Evolutionary conservation across 1,140 invertebrate species (phyloP), one percentile per base, ranked within the genome.

Genomic region (Mesaphorura yosii): DNA sequence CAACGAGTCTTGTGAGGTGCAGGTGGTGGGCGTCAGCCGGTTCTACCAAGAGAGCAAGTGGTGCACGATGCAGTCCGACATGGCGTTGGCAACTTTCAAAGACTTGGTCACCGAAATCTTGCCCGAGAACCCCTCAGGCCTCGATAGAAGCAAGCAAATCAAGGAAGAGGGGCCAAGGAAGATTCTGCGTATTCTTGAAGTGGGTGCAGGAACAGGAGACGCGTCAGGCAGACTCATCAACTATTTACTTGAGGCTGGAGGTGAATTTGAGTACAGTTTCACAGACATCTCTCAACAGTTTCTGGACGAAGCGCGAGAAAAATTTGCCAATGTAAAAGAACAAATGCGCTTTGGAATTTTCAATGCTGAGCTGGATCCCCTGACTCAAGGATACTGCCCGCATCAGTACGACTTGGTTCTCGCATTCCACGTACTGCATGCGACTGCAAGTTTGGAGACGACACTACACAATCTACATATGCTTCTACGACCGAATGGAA

Each of bases 331-430:
- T 23, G 17, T 7, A n/a, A n/a, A n/a, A n/a, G n/a, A n/a, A 15
- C 25, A 48, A 3, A 39, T 58, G 1, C 23, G 40, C 2, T 58
- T 37, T 27, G 47, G 54, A 45, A 28, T 52, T 6, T 40, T 59
- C 20, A 55, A 59, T 40, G 55, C 55, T 42, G 57, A 59, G 20
- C 38, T 51, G 2, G 57, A 59, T 47, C 52, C 57, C 0, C 20
- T 51, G 17, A 2, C 40, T n/a, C 57, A 59, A 52, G 57, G 52
- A 7, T 59, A 48, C 25, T 22, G 37, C 2, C 48, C 53, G 2
- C 10, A 51, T 17, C 26, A 46, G 14, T 59, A 27, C 40, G 57
- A 59, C 29, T 17, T 59, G 10, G 20, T 59, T 3, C 25, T 59
- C 23, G 53, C 38, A 12, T 19, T 29, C 1, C 50, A 59, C 29